Evolutionary conservation across 2,113 vertebrate genomes (phyloP), one percentile per base, ranked within the genome.

Genomic region (Dromaius novaehollandiae): DNA sequence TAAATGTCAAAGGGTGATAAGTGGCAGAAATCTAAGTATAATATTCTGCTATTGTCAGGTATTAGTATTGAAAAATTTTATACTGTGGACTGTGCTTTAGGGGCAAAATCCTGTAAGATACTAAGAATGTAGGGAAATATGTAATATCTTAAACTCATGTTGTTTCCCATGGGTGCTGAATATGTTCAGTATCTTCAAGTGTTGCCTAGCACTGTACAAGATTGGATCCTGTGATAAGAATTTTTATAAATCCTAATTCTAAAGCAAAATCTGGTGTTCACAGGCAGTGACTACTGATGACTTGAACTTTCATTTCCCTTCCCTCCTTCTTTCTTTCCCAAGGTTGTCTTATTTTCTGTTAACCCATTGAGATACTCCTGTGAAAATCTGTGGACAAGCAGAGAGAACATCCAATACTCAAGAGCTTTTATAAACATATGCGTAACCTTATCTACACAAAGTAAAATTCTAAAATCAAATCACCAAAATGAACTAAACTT

Each of bases 401-500:
- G 58, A 36, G 90, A 58, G 15, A 73, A 19, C n/a, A 79, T 40
- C 48, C 32, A 80, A 10, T 32, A 74, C 20, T 74, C 50, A 50
- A 53, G 14, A 70, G 26, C 19, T 90, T 96, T 91, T 88, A 56
- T 78, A 88, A 96, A 86, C 28, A 26, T 34, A 74, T 30, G 18
- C 48, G 80, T 82, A 79, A 69, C 68, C 46, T 77, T 92, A 51
- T 26, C 13, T 63, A 50, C 7, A 82, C 44, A 48, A 75, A 6
- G 2, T 93, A 79, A 90, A 96, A 90, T 42, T 89, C 76, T 91
- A 74, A 38, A 78, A 25, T 91, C 42, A 40, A 76, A 79, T 74
- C 51, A 66, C 7, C 64, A 93, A 93, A 91, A 65, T 82, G 28
- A 91, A 82, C 81, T 58, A 65, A 55, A 98, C 98, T 98, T 98